Evolutionary conservation across 1,140 invertebrate genomes (phyloP).

Genomic region (Drosophila punjabiensis): DNA sequence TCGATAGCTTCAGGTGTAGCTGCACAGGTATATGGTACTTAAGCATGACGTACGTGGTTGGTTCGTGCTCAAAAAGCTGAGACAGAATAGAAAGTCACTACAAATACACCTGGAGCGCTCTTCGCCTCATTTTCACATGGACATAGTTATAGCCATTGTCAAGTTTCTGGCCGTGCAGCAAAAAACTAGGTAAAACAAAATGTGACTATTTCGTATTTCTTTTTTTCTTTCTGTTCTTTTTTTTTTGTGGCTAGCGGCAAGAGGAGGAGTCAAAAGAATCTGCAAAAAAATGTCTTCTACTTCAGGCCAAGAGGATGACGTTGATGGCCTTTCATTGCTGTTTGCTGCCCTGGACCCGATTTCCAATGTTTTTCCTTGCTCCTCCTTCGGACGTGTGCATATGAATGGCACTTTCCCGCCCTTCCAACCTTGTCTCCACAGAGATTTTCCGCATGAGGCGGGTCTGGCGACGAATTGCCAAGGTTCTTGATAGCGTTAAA

Average conservation of each 20-base stretch:
- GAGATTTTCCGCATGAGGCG: slow-evolving; percentile 15
- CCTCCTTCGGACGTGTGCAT: slow-evolving; percentile 6
- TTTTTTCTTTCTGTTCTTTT: slow-evolving; percentile 10
- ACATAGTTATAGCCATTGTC: slow-evolving; percentile 61
- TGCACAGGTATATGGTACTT: slow-evolving; percentile 49
- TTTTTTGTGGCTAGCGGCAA: slow-evolving; percentile 26
- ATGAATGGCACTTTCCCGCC: slow-evolving; percentile 7
- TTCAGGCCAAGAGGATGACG: slow-evolving; percentile 46
- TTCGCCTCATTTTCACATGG: slow-evolving; percentile 4
- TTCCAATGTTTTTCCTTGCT: slow-evolving; percentile 21
- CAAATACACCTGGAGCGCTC: slow-evolving; percentile 56
- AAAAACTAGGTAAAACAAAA: slow-evolving; percentile 29
- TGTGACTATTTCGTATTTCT: neutral
- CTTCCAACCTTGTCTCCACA: neutral
- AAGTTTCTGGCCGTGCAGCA: slow-evolving; percentile 48
- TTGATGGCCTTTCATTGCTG: slow-evolving; percentile 49
- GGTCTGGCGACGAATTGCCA: neutral
- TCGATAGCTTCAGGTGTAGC: slow-evolving; percentile 56
- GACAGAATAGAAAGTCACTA: slow-evolving; percentile 57
- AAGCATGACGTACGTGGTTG: slow-evolving; percentile 61
- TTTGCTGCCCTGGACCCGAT: slow-evolving; percentile 27
- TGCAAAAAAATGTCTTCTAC: slow-evolving; percentile 36
- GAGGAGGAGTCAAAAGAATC: slow-evolving; percentile 34
- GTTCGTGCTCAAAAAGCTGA: slow-evolving; percentile 62
- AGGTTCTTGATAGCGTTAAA: slow-evolving; percentile 13